Percentiles rank a stretch among this genome's conserved stretches.
Evolutionary conservation across 2,888 invertebrate species (phyloP).

Genomic region (Thecophora atra): DNA sequence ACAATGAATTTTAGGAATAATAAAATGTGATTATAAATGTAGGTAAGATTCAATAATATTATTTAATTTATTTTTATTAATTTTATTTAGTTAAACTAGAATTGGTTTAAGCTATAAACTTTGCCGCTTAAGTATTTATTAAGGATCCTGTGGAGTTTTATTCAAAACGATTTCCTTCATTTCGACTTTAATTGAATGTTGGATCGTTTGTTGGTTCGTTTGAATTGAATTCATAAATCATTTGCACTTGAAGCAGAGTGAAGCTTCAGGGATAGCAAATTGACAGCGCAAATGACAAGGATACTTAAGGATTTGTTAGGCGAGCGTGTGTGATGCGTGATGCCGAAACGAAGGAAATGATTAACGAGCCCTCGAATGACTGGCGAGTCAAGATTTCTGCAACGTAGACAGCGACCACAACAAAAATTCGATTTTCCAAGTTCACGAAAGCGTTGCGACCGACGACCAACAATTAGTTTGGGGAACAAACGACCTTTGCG

Average conservation of each 20-base stretch:
- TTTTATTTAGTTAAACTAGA: too few relatives aligned
- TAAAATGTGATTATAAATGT: too few relatives aligned
- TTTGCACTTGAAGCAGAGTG: neutral
- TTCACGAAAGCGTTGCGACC: neutral
- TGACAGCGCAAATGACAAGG: conserved; percentile 49
- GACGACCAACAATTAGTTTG: conserved; percentile 42
- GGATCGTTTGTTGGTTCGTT: neutral
- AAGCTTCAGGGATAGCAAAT: conserved; percentile 34
- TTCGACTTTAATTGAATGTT: too few relatives aligned
- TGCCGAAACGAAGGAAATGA: conserved; percentile 54
- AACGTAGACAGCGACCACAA: neutral
- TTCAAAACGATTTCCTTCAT: too few relatives aligned
- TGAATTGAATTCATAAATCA: conserved; percentile 23
- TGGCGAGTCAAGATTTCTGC: conserved; percentile 56
- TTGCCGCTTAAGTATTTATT: too few relatives aligned
- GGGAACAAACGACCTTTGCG: conserved; percentile 46
- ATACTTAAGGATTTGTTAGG: conserved; percentile 45
- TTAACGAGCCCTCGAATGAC: conserved; percentile 64
- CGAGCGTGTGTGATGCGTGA: conserved; percentile 46
- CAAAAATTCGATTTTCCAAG: neutral
- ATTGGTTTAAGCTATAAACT: too few relatives aligned
- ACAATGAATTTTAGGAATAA: too few relatives aligned
- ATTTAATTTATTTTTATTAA: too few relatives aligned
- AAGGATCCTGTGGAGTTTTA: too few relatives aligned
- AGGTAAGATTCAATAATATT: too few relatives aligned